phyloP scores from a whole-genome alignment of 2,888 invertebrate species.

The Homarus gammarus region DNA sequence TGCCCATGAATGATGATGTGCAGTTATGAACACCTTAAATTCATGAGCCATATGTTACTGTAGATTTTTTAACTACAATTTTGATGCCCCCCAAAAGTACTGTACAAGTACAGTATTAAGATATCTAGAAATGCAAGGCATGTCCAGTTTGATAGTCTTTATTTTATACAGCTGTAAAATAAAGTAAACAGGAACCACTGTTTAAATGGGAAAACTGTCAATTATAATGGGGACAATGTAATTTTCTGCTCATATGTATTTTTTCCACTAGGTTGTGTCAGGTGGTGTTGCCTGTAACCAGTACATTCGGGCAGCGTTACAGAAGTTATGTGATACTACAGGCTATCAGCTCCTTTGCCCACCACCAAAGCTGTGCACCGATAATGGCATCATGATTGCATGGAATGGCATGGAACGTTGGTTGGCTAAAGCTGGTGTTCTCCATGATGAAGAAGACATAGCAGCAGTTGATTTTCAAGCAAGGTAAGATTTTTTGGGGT shows the following conservation, averaged over 20 bases:
- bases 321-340: slow-evolving; percentile 84
- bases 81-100: no score
- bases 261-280: slow-evolving; percentile 87
- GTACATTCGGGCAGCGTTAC: slow-evolving; percentile 86
- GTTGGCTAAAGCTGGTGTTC: slow-evolving; percentile 81
- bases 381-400: slow-evolving; percentile 99
- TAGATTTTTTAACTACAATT: no score
- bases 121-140: no score
- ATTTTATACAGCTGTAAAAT: background rate
- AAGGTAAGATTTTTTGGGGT: slow-evolving; percentile 37
- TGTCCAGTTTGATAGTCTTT: no score
- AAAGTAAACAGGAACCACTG: background rate
- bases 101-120: no score
- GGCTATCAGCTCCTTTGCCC: slow-evolving; percentile 87
- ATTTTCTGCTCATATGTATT: background rate
- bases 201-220: background rate
- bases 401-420: slow-evolving; percentile 97
- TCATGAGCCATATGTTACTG: no score
- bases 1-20: no score
- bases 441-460: slow-evolving; percentile 83
- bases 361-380: slow-evolving; percentile 92
- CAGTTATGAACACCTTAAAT: no score
- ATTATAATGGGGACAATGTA: background rate
- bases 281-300: slow-evolving; percentile 98
- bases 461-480: slow-evolving; percentile 80